Conservation (phyloP, 2,113 vertebrate genomes). For the Heterotis niloticus region DNA sequence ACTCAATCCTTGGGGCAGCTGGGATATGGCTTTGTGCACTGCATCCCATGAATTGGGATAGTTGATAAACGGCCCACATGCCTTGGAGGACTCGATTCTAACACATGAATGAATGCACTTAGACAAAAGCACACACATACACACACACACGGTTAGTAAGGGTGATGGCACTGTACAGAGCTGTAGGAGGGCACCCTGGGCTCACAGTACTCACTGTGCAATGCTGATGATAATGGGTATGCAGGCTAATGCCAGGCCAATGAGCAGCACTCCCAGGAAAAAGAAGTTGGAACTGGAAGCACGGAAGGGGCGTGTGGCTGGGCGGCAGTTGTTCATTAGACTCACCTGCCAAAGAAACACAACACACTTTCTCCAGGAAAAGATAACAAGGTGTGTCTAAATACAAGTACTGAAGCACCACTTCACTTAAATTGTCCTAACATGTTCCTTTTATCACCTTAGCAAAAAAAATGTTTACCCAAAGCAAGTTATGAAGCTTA, state of each 20-base stretch:
- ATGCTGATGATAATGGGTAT: conserved; percentile 79
- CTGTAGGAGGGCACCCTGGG: no score
- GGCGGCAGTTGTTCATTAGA: conserved; percentile 77
- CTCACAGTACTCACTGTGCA: conserved; percentile 67
- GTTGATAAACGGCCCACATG: conserved; percentile 83
- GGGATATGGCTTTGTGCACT: conserved; percentile 57
- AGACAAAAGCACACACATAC: no score
- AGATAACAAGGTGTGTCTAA: no score
- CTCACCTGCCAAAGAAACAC: conserved; percentile 61
- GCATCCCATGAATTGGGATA: conserved; percentile 79
- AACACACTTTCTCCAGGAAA: background rate
- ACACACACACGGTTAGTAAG: background rate
- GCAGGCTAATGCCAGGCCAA: conserved; percentile 79
- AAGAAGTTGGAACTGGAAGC: conserved; percentile 92
- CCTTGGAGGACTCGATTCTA: conserved; percentile 81
- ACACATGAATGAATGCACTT: background rate
- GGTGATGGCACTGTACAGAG: background rate
- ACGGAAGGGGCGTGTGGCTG: conserved; percentile 76
- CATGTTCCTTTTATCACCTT: no score
- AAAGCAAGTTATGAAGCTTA: no score
- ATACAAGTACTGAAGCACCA: no score
- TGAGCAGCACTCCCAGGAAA: conserved; percentile 82
- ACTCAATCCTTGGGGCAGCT: conserved; percentile 57
- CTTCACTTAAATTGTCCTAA: no score
- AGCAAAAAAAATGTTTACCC: no score